Evolutionary conservation across 2,797 vertebrate genomes (phyloP), one percentile per base, ranked within the genome.

Genomic region (Peromyscus nudipes): DNA sequence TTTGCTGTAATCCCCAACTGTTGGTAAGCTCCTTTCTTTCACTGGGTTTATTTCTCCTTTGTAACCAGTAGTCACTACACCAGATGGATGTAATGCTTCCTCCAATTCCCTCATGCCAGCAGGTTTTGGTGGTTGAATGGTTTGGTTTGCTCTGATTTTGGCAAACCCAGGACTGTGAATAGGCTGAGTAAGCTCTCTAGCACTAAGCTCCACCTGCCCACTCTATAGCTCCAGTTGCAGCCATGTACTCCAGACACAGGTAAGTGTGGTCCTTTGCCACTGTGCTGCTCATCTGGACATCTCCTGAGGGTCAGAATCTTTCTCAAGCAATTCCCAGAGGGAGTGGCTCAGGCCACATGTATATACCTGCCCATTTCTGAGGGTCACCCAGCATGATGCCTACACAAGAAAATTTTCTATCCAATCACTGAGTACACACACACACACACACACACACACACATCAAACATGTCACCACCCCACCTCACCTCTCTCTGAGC

Each of bases 281-380:
- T 4, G n/a, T 49, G 89, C 64, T 94, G 91, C 60, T 94, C 84
- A 81, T 62, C 94, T 49, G 81, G 69, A 87, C 12, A 85, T 60
- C 25, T 55, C 11, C 81, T 11, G 40, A 89, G 40, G 49, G 93
- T 73, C 89, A 92, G 49, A 2, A 65, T 95, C 94, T 97, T 95
- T 94, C 86, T 93, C 49, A 77, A 96, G 77, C 85, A 23, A 89
- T 60, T 96, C 17, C 37, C 29, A 16, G 8, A 73, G 62, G 55
- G 60, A 43, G 55, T 93, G 95, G 65, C 52, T 90, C 60, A 84
- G n/a, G 67, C 11, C 62, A 82, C 29, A 13, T 34, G 29, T 6
- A 37, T n/a, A 52, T 17, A 60, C 1, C 52, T 81, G 60, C 25
- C 76, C 77, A 31, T 37, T 88, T 82, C 55, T 37, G 67, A 91